phyloP scores from a whole-genome alignment of 2,888 invertebrate species.

The Mesochorus sp. region DNA sequence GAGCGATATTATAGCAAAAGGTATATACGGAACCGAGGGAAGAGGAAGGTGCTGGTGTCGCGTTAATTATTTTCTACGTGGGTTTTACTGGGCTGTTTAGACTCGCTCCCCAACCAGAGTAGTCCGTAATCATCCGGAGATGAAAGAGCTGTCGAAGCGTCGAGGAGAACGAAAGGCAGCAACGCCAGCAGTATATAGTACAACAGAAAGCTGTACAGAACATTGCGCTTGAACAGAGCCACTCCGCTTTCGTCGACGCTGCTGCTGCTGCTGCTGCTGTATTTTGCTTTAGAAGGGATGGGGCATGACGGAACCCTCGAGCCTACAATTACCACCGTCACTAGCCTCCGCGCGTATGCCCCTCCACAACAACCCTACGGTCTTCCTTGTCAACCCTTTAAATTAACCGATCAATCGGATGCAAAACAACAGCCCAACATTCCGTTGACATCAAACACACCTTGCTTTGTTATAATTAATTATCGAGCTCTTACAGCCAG shows the following conservation, averaged over 20 bases:
- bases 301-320: conserved; percentile 64
- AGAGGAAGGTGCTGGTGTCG: conserved; percentile 61
- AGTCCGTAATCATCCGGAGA: conserved; percentile 81
- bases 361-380: conserved; percentile 59
- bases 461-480: conserved; percentile 79
- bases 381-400: conserved; percentile 75
- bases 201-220: conserved; percentile 65
- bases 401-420: conserved; percentile 81
- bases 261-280: conserved; percentile 50
- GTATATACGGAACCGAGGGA: conserved; percentile 22
- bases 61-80: conserved; percentile 76
- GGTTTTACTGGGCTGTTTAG: conserved; percentile 66
- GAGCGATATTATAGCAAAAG: conserved; percentile 38
- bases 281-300: conserved; percentile 69
- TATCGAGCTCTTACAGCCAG: conserved; percentile 64
- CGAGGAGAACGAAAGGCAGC: conserved; percentile 74
- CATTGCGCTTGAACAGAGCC: conserved; percentile 72
- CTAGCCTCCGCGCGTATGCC: conserved; percentile 63
- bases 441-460: conserved; percentile 77
- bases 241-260: conserved; percentile 63
- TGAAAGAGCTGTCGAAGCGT: conserved; percentile 82
- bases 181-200: conserved; percentile 66
- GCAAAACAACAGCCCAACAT: conserved; percentile 66
- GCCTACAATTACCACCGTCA: conserved; percentile 65
- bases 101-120: conserved; percentile 43